Evolutionary conservation across 64 coral and sea anemone species (phyloP).

Genomic region (Montipora capricornis): DNA sequence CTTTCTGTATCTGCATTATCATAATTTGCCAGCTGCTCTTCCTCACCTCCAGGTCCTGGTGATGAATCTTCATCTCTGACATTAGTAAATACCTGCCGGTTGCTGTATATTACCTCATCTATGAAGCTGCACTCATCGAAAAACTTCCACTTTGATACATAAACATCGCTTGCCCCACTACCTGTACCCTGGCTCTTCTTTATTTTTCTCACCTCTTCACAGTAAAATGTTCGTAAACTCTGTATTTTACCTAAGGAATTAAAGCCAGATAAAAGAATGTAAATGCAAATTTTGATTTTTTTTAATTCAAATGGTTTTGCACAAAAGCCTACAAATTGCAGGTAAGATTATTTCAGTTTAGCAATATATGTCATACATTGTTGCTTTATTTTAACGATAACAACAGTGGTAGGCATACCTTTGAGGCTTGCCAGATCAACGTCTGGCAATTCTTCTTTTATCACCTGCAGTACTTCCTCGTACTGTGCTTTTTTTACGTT

Average conservation of each 20-base stretch:
- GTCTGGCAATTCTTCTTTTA: too few relatives aligned
- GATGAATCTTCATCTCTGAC: background rate
- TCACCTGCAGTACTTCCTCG: too few relatives aligned
- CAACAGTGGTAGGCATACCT: too few relatives aligned
- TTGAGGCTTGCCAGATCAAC: too few relatives aligned
- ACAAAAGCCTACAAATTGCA: too few relatives aligned
- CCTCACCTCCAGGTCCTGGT: background rate
- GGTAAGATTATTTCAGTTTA: background rate
- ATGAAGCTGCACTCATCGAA: constrained; percentile 59
- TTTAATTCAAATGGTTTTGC: too few relatives aligned
- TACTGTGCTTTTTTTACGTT: too few relatives aligned
- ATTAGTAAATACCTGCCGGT: constrained; percentile 32
- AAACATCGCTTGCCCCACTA: constrained; percentile 1
- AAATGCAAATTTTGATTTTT: background rate
- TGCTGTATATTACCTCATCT: constrained; percentile 51
- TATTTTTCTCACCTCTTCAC: constrained; percentile 45
- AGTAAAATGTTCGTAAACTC: constrained; percentile 31
- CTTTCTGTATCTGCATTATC: background rate
- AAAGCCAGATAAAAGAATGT: background rate
- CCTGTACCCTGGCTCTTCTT: constrained; percentile 27
- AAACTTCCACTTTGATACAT: constrained; percentile 54
- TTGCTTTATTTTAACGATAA: too few relatives aligned
- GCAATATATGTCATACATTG: too few relatives aligned
- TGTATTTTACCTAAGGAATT: constrained; percentile 8
- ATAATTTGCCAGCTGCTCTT: constrained; percentile 2